These are phyloP conservation scores for Propithecus perrieri DNA, from an alignment of 2,797 vertebrate genomes.

Conservation along the genomic window DNA sequence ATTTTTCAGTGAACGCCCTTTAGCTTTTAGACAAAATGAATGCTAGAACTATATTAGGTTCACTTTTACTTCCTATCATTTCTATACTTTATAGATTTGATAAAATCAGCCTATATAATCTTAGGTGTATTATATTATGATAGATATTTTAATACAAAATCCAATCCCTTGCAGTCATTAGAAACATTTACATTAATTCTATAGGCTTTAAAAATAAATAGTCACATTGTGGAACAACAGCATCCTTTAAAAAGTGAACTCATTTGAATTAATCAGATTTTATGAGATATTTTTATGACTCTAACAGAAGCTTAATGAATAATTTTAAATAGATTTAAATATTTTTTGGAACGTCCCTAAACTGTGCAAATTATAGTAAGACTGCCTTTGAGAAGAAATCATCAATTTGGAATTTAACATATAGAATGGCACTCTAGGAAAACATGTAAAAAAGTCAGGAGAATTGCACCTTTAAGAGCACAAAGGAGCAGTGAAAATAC, in stretches of 20 bases:
- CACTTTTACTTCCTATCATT: background rate
- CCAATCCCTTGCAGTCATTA: background rate
- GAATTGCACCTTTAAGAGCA: background rate
- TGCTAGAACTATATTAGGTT: background rate
- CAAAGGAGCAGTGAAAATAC: slow-evolving; percentile 17
- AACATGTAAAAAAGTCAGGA: background rate
- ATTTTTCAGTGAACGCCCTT: background rate
- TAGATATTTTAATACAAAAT: background rate
- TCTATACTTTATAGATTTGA: background rate
- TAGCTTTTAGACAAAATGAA: background rate
- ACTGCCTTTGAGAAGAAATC: background rate
- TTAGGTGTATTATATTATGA: background rate
- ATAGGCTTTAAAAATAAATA: background rate
- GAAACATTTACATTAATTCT: background rate
- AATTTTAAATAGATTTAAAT: background rate
- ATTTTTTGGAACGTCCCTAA: background rate
- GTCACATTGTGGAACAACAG: background rate
- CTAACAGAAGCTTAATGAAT: background rate
- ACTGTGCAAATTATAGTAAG: background rate
- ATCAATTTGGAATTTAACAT: background rate
- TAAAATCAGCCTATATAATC: background rate
- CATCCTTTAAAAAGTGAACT: background rate
- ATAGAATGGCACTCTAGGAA: background rate
- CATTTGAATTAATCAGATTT: background rate
- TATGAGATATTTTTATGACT: background rate